Evolutionary conservation across 2,888 invertebrate genomes (phyloP), one percentile per base, ranked within the genome.

Genomic region (Apamea monoglypha): DNA sequence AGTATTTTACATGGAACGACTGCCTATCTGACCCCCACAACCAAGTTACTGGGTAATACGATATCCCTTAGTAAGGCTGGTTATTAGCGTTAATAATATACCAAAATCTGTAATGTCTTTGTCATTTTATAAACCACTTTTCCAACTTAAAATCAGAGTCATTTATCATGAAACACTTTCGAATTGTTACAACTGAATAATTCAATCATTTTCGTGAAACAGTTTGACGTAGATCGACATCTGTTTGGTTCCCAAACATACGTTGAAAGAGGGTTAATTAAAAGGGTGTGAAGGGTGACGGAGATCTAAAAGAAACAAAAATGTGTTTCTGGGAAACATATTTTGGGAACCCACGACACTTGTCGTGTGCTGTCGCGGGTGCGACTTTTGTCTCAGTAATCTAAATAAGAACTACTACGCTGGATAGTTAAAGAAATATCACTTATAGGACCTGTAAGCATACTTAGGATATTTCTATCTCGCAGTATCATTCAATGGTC

Each of bases 141-240:
- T 29, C 53, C 63, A 80, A 63, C 25, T 14, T 25, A 47, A 79
- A 81, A 75, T 75, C 75, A 63, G 16, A 56, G 16, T 36, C 36
- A 47, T 29, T 80, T 68, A 73, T 47, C 66, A 56, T 69, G 1
- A 66, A 76, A 67, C 74, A 74, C 74, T 80, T 80, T 36, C 40
- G 44, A 82, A 82, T 76, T 53, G 78, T 76, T 84, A 63, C 70
- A 78, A 76, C 74, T 85, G 68, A 80, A 82, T 80, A 75, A 75
- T 79, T 79, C 66, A 82, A 36, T 66, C 21, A 71, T 75, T 76
- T 81, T 56, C 67, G 40, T 59, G 61, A 61, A 70, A 71, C 56
- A 47, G 32, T 76, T 74, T 56, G 68, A 53, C 16, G 14, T 44
- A 18, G 66, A 71, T 72, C 64, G 66, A 36, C 85, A 85, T 59